Percentiles rank a stretch among this genome's conserved stretches.
These are phyloP conservation scores for Anguilla obscura DNA, from an alignment of 2,797 vertebrate species.

Conservation along the genomic window DNA sequence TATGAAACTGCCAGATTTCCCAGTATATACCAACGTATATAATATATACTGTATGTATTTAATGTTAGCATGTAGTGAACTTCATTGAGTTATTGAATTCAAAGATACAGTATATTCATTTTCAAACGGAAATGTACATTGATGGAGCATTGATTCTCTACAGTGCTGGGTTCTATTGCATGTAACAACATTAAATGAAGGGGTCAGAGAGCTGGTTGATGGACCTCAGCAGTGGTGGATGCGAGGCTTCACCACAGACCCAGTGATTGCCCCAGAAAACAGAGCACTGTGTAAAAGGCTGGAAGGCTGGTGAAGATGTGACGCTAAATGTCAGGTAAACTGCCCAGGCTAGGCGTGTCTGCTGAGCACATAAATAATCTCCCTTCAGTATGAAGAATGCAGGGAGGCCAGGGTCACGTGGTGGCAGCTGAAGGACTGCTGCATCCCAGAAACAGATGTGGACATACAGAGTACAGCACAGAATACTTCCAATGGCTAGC, in stretches of 20 bases:
- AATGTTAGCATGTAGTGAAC: neutral
- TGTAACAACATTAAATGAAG: neutral
- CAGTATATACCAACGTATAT: neutral
- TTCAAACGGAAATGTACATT: neutral
- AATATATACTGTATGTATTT: neutral
- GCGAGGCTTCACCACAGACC: neutral
- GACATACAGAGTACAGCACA: neutral
- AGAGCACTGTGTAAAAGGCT: neutral
- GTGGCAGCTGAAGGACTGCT: neutral
- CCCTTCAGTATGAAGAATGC: neutral
- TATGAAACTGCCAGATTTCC: neutral
- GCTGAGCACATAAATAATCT: neutral
- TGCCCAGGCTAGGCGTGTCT: neutral
- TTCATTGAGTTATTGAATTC: neutral
- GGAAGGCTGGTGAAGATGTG: neutral
- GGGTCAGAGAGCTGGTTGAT: neutral
- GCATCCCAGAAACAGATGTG: neutral
- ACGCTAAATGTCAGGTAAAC: neutral
- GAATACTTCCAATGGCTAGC: neutral
- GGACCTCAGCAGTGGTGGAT: neutral
- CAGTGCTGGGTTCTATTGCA: neutral
- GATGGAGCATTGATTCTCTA: neutral
- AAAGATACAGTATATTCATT: neutral
- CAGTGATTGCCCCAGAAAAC: neutral
- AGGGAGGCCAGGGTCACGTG: neutral